Base-by-base conservation (phyloP, 2,888 invertebrate species). In the Heteromurus nitidus region DNA sequence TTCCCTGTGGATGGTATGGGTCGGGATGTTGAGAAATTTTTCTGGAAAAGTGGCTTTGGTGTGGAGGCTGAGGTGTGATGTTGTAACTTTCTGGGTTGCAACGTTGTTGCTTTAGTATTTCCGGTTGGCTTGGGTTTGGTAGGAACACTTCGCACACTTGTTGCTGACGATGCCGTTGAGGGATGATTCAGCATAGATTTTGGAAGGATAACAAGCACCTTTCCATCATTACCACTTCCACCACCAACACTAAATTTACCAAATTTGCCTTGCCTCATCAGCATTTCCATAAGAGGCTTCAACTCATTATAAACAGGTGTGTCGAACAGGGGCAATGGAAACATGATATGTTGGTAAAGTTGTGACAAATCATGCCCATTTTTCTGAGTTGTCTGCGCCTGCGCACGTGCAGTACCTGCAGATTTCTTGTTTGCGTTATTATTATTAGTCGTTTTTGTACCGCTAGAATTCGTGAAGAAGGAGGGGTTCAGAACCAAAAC, bases 261-360 rank as follows among this genome's bases (percentile, higher is more conserved):
- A 9, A 44, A 42, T 64, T 64, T 64, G 42, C 9, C 18, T 2
- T 74, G 67, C 24, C 18, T 74, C 30, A 68, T 64, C 31, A 68
- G 22, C 74, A 67, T 74, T 50, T 70, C 75, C 75, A 76, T 70
- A n/a, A 58, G 24, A 1, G 81, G 81, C 13, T 42, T 28, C 16
- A 67, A 22, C 22, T 82, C 64, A 24, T 69, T 75, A 47, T 68
- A 82, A 13, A 74, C 67, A 18, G 82, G 82, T 11, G 73, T 82
- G 62, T 82, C 82, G 30, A 82, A 73, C 11, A 77, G 62, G 22
- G 82, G 82, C 24, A 82, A 50, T n/a, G 69, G 77, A 18, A 77
- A 64, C 69, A 60, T 77, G 50, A 70, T 53, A 47, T 69, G 60
- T 5, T 77, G n/a, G 13, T 60, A 60, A 60, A 60, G 30, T 60